These are phyloP conservation scores for Rhyacophila brunnea DNA, from an alignment of 1,140 invertebrate species.

Conservation along the genomic window DNA sequence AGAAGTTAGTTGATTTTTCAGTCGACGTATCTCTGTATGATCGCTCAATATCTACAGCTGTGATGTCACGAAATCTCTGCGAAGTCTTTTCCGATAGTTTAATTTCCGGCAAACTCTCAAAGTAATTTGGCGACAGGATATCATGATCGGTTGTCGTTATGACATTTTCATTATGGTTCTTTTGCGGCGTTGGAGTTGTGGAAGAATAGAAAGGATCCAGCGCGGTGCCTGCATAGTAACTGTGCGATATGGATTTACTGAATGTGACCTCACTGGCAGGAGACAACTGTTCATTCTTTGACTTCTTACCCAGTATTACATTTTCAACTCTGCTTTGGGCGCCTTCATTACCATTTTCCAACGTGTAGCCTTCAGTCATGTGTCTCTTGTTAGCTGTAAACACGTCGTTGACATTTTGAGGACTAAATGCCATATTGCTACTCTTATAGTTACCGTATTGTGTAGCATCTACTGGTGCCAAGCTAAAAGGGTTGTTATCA, in stretches of 20 bases:
- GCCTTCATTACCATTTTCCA: constrained; percentile 7
- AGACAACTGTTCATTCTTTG: not conserved
- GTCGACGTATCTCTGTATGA: constrained; percentile 10
- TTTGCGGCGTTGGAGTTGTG: not conserved
- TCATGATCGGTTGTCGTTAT: not conserved
- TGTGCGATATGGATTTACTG: constrained; percentile 34
- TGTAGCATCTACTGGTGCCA: constrained; percentile 39
- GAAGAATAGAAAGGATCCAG: constrained; percentile 28
- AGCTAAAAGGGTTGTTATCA: constrained; percentile 34
- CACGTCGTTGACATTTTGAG: constrained; percentile 53
- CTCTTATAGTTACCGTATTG: constrained; percentile 52
- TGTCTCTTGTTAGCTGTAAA: constrained; percentile 38
- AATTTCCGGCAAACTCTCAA: constrained; percentile 3
- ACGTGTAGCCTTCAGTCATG: constrained; percentile 9
- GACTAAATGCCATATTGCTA: constrained; percentile 53
- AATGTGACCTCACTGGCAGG: constrained; percentile 21
- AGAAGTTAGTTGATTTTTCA: constrained; percentile 1
- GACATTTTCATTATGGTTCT: not conserved
- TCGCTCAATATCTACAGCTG: constrained; percentile 15
- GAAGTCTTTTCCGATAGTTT: constrained; percentile 24
- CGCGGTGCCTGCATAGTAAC: constrained; percentile 32
- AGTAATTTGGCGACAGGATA: constrained; percentile 30
- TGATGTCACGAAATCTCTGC: constrained; percentile 21
- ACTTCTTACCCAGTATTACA: constrained; percentile 5
- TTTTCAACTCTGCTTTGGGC: constrained; percentile 19